phyloP scores from a whole-genome alignment of 2,797 vertebrate genomes.

The Gouania willdenowi region DNA sequence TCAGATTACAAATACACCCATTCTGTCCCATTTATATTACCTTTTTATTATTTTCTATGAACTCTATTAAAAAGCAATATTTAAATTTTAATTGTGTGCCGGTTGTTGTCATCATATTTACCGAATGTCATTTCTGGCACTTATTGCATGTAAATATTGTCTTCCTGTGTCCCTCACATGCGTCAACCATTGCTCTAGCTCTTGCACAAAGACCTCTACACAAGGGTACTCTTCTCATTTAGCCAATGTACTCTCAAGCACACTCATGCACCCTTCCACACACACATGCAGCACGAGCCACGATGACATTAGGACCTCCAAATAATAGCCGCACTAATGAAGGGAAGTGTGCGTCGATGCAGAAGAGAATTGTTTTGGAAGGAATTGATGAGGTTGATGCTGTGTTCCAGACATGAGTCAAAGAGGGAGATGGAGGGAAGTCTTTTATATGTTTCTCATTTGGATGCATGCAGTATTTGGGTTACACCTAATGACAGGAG shows the following conservation, averaged over 20 bases:
- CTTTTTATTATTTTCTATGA: too few species aligned
- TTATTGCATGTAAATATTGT: constrained; percentile 47
- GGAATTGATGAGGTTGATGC: constrained; percentile 31
- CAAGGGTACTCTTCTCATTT: constrained; percentile 23
- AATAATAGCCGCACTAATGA: constrained; percentile 60
- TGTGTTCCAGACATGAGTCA: constrained; percentile 30
- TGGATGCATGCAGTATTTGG: constrained; percentile 24
- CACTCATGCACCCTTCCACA: constrained; percentile 10
- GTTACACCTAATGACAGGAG: constrained; percentile 5
- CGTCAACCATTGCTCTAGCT: constrained; percentile 12
- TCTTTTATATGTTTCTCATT: constrained; percentile 38
- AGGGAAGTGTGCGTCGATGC: constrained; percentile 47
- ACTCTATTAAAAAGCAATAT: too few species aligned
- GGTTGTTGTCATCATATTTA: constrained; percentile 16
- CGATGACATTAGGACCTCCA: constrained; percentile 37
- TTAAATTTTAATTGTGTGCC: too few species aligned
- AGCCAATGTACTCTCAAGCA: background rate
- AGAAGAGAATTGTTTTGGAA: constrained; percentile 52
- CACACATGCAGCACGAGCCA: constrained; percentile 4
- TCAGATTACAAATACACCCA: too few species aligned
- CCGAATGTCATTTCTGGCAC: constrained; percentile 44
- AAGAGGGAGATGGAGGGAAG: constrained; percentile 17
- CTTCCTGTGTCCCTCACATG: background rate
- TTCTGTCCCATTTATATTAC: too few species aligned
- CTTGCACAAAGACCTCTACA: constrained; percentile 40